Percentiles rank a stretch among this genome's conserved stretches.
Evolutionary conservation across 2,888 invertebrate genomes (phyloP).

Genomic region (Noctua janthina): DNA sequence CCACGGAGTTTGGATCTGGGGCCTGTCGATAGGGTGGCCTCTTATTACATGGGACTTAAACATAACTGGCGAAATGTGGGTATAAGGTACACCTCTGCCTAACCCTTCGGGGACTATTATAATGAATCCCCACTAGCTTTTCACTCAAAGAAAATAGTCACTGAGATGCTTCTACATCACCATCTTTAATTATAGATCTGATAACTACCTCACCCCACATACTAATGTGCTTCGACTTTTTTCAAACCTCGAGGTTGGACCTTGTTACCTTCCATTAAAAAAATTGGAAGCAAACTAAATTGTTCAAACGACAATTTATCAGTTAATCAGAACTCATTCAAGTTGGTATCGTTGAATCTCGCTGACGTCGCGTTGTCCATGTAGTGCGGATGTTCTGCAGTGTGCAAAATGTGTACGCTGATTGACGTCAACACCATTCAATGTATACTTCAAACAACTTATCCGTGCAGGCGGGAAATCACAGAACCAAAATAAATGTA

Average conservation of each 20-base stretch:
- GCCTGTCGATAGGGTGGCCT: too few relatives aligned
- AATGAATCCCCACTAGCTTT: not conserved
- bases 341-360: not conserved
- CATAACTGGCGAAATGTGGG: too few relatives aligned
- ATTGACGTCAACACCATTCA: not conserved
- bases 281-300: not conserved
- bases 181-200: not conserved
- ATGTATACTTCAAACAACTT: not conserved
- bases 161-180: not conserved
- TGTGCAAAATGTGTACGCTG: constrained; percentile 5
- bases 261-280: not conserved
- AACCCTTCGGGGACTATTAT: too few relatives aligned
- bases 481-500: not conserved
- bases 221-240: too few relatives aligned
- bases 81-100: too few relatives aligned
- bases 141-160: not conserved
- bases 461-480: not conserved
- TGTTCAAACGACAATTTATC: not conserved
- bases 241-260: too few relatives aligned
- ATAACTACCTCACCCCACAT: too few relatives aligned
- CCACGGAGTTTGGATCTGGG: too few relatives aligned
- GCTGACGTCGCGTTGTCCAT: too few relatives aligned
- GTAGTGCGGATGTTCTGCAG: not conserved
- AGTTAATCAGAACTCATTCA: not conserved
- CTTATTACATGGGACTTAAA: too few relatives aligned